Conservation (phyloP, 2,888 invertebrate genomes). For the Phortica magna region DNA sequence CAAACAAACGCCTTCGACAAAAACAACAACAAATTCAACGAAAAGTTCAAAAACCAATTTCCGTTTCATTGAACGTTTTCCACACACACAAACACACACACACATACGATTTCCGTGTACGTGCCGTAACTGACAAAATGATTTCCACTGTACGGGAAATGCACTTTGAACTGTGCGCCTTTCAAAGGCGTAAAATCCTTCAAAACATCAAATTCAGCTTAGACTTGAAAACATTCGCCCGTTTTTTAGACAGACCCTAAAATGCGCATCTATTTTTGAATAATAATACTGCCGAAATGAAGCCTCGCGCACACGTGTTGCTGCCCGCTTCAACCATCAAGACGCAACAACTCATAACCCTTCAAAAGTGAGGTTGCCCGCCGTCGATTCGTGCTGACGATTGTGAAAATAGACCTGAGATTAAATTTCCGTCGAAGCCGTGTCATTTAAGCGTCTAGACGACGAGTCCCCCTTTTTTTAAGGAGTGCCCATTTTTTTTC, state of each 20-base stretch:
- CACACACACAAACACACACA: conserved; percentile 48
- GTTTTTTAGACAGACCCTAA: background rate
- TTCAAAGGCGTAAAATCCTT: background rate
- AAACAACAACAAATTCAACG: background rate
- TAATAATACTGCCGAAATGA: background rate
- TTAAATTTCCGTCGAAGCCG: conserved; percentile 65
- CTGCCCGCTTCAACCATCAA: background rate
- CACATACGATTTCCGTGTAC: conserved; percentile 58
- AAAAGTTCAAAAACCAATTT: conserved; percentile 44
- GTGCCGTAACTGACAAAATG: conserved; percentile 45
- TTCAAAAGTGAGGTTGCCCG: conserved; percentile 17
- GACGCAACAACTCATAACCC: conserved; percentile 42
- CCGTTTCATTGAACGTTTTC: conserved; percentile 48
- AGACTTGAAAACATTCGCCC: background rate
- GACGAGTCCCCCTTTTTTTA: conserved; percentile 33
- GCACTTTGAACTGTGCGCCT: conserved; percentile 8
- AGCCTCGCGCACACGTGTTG: conserved; percentile 22
- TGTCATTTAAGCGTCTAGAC: conserved; percentile 64
- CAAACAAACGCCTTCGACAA: background rate
- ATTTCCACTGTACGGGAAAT: background rate
- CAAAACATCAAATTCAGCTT: background rate
- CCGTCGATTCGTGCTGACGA: conserved; percentile 37
- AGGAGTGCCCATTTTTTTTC: conserved; percentile 41
- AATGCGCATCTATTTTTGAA: background rate
- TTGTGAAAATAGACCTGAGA: conserved; percentile 64